A percentile compares a stretch with the other conserved stretches of the same genome.
These are phyloP conservation scores for Littorina saxatilis DNA, from an alignment of 1,140 invertebrate genomes.

Conservation along the genomic window DNA sequence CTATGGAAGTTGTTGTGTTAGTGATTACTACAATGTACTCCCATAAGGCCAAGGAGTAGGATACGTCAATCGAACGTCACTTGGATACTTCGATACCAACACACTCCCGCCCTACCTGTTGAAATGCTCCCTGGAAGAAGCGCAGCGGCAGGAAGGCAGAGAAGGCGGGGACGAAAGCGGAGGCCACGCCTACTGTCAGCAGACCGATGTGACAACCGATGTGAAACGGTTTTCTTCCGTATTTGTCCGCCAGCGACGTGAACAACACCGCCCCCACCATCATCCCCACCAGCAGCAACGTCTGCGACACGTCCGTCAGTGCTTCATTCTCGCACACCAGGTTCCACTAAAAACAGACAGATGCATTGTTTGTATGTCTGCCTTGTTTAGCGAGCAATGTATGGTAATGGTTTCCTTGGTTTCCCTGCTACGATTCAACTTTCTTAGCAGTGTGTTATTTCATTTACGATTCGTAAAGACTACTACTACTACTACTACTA, in stretches of 20 bases:
- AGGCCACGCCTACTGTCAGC: constrained; percentile 31
- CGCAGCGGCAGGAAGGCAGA: constrained; percentile 46
- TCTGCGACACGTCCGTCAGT: constrained; percentile 58
- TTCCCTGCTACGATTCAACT: not conserved
- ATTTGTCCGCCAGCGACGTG: constrained; percentile 58
- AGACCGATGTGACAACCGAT: constrained; percentile 39
- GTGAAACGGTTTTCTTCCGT: constrained; percentile 58
- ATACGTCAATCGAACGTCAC: too few species aligned
- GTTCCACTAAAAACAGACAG: constrained; percentile 57
- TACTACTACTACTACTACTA: not conserved
- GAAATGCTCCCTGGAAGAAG: constrained; percentile 51
- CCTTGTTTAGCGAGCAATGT: not conserved
- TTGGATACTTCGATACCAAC: too few species aligned
- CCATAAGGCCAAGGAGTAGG: too few species aligned
- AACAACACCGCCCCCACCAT: constrained; percentile 57
- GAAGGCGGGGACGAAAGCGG: constrained; percentile 50
- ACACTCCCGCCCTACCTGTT: constrained; percentile 59
- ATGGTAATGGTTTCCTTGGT: not conserved
- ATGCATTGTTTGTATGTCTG: not conserved
- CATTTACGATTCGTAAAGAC: not conserved
- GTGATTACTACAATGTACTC: too few species aligned
- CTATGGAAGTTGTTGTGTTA: too few species aligned
- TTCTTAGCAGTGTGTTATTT: not conserved
- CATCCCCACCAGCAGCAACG: constrained; percentile 59
- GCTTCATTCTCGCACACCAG: constrained; percentile 65